These are phyloP conservation scores for Nudaria mundana DNA, from an alignment of 2,888 invertebrate species.

Conservation along the genomic window DNA sequence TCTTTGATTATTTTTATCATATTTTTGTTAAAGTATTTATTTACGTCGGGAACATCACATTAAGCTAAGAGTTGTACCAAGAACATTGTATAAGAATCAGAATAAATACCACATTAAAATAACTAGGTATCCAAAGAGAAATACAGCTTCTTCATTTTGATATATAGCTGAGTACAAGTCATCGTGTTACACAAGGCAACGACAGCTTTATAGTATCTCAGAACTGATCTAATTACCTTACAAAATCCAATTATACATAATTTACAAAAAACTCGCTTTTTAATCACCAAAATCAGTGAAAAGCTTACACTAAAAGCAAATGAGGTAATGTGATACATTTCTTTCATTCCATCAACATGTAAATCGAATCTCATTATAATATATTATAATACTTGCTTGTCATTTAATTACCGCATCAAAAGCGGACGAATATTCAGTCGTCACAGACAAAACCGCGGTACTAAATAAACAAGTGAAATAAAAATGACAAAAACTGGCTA, in stretches of 20 bases:
- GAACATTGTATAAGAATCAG: no score
- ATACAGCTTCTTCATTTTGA: no score
- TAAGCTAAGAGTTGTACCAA: no score
- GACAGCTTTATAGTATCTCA: not conserved
- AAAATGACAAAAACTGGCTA: conserved; percentile 1
- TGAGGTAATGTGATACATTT: conserved; percentile 13
- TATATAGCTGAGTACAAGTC: not conserved
- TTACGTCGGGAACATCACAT: no score
- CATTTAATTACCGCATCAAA: conserved; percentile 17
- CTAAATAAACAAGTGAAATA: conserved; percentile 5
- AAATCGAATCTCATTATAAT: conserved; percentile 12
- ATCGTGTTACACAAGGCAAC: not conserved
- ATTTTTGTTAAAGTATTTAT: no score
- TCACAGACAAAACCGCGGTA: conserved; percentile 3
- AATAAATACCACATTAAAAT: no score
- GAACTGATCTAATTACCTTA: not conserved
- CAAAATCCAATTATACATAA: conserved; percentile 4
- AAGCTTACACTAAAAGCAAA: conserved; percentile 10
- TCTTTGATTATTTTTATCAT: no score
- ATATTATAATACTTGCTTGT: conserved; percentile 13
- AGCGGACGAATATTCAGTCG: no score
- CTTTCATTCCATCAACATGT: conserved; percentile 13
- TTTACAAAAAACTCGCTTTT: conserved; percentile 2
- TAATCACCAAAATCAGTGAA: conserved; percentile 6
- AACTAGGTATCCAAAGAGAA: no score